Evolutionary conservation across 2,797 vertebrate species (phyloP).

Genomic region (Gymnothorax javanicus): DNA sequence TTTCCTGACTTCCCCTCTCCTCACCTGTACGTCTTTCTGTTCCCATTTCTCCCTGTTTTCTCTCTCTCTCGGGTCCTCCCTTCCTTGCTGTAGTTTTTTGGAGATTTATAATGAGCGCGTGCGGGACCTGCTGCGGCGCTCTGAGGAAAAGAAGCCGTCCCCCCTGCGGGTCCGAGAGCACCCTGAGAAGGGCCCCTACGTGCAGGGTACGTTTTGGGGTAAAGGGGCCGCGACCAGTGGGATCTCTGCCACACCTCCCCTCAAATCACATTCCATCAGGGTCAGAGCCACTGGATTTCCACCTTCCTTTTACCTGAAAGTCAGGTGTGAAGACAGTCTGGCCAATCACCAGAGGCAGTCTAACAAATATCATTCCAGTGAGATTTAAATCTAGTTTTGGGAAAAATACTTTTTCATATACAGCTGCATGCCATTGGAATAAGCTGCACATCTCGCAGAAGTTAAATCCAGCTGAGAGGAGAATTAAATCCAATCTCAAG

Average conservation of each 20-base stretch:
- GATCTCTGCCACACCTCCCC: neutral
- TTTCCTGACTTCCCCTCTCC: neutral
- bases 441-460: too few relatives aligned
- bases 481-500: too few relatives aligned
- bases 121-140: slow-evolving; percentile 81
- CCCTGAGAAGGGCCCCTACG: slow-evolving; percentile 93
- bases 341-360: too few relatives aligned
- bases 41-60: neutral
- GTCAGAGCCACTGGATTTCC: too few relatives aligned
- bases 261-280: too few relatives aligned
- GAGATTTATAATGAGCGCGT: slow-evolving; percentile 99
- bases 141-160: slow-evolving; percentile 81
- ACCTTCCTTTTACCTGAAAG: too few relatives aligned
- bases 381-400: too few relatives aligned
- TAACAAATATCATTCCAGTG: too few relatives aligned
- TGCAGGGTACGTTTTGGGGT: slow-evolving; percentile 81
- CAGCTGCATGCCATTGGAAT: too few relatives aligned
- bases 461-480: too few relatives aligned
- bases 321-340: too few relatives aligned
- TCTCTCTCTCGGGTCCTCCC: neutral
- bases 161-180: slow-evolving; percentile 89
- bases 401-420: too few relatives aligned
- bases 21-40: neutral
- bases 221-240: neutral
- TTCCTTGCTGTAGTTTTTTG: slow-evolving; percentile 78